These are phyloP conservation scores for Aleiodes alternator DNA, from an alignment of 2,888 invertebrate genomes.

Conservation along the genomic window DNA sequence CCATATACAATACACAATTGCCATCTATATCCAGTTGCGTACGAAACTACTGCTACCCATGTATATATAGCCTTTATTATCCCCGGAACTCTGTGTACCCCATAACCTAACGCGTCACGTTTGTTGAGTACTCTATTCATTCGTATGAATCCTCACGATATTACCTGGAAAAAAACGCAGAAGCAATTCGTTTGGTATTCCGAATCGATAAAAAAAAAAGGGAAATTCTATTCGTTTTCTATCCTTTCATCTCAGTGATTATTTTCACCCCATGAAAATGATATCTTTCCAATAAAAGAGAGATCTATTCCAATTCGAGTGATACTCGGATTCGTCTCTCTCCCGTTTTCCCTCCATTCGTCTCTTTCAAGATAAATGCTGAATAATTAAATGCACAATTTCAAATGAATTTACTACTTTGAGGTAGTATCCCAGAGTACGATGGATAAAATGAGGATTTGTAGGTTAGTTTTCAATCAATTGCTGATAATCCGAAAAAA, in stretches of 20 bases:
- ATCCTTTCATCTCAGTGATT: neutral
- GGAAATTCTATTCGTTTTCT: neutral
- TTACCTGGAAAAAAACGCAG: constrained; percentile 3
- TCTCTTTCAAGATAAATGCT: too few species aligned
- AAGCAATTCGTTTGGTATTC: constrained; percentile 11
- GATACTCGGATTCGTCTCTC: too few species aligned
- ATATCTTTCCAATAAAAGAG: neutral
- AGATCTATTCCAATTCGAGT: too few species aligned
- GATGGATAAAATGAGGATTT: too few species aligned
- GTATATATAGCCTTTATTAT: constrained; percentile 6
- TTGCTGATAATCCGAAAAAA: too few species aligned
- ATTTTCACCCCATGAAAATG: neutral
- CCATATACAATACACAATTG: constrained; percentile 20
- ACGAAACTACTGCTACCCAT: neutral
- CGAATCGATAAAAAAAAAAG: neutral
- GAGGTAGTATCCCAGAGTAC: too few species aligned
- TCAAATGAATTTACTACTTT: too few species aligned
- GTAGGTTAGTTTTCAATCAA: too few species aligned
- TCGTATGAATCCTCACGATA: constrained; percentile 9
- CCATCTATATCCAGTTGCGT: constrained; percentile 21
- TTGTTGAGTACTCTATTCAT: constrained; percentile 13
- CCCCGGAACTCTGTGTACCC: too few species aligned
- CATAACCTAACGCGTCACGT: constrained; percentile 20
- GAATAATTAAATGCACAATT: too few species aligned
- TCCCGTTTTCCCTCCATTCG: too few species aligned